Base-by-base conservation (phyloP, 1,140 invertebrate species). In the Portunus trituberculatus region DNA sequence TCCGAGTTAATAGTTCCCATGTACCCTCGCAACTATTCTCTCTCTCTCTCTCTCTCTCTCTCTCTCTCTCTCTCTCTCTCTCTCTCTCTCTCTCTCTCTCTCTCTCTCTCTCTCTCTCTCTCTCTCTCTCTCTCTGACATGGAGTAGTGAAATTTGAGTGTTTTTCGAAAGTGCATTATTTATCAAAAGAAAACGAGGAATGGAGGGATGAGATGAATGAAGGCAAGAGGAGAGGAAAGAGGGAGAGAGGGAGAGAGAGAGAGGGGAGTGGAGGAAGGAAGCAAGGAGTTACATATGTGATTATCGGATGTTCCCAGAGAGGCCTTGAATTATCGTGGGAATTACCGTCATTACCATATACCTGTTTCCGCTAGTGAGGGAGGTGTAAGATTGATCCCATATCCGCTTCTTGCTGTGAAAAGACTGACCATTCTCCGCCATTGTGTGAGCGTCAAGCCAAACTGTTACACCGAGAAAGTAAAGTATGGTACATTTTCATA, bases 31-130 rank as follows among this genome's bases (percentile, higher is more conserved):
- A 87, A 87, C 28, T 87, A 31, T 16, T 87, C 39, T n/a, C 39
- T 14, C 4, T 31, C 0, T 32, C 29, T 25, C 29, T 14, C 16
- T 16, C 84, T 87, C n/a, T 39, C 84, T 29, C n/a, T 28, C 84
- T 39, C n/a, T 39, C 84, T 39, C 14, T 29, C 39, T 39, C 84
- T 39, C 84, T n/a, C 39, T 29, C 84, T 32, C 84, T 39, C 25
- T 88, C 87, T n/a, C n/a, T n/a, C 67, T 76, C 67, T 76, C 67
- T n/a, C n/a, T n/a, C 67, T 76, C 67, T n/a, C n/a, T n/a, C 67
- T 76, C 67, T 76, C n/a, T n/a, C n/a, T 76, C 67, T 76, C n/a
- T n/a, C n/a, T 76, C 67, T 76, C n/a, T n/a, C n/a, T 76, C 67
- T 76, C n/a, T n/a, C n/a, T 76, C 67, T 76, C n/a, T n/a, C n/a